A percentile compares a stretch with the other conserved stretches of the same genome.
phyloP scores from a whole-genome alignment of 2,888 invertebrate genomes.

The Tethea ocularis region DNA sequence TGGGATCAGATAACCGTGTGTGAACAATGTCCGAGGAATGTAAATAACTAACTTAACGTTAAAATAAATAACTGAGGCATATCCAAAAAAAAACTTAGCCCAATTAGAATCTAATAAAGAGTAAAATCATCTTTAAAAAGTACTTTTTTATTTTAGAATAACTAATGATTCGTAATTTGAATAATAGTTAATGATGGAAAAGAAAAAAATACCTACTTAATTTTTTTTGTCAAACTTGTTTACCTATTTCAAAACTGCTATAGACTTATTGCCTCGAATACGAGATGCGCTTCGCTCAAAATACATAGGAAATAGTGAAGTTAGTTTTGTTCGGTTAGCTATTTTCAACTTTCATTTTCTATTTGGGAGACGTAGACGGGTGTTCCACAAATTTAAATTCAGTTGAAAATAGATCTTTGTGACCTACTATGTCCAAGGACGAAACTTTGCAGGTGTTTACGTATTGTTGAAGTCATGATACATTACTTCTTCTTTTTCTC shows the following conservation, averaged over 20 bases:
- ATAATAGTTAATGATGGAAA: too few relatives aligned
- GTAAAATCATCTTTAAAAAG: too few relatives aligned
- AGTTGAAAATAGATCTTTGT: slow-evolving; percentile 24
- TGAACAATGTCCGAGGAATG: too few relatives aligned
- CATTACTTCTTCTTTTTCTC: not conserved
- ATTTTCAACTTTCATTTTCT: slow-evolving; percentile 26
- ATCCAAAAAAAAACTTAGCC: too few relatives aligned
- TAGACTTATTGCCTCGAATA: not conserved
- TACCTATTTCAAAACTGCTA: not conserved
- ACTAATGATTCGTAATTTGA: too few relatives aligned
- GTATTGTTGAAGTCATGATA: not conserved
- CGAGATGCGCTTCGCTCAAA: slow-evolving; percentile 14
- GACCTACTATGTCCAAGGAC: not conserved
- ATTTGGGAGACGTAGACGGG: slow-evolving; percentile 18
- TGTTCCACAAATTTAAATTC: slow-evolving; percentile 28
- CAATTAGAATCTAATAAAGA: too few relatives aligned
- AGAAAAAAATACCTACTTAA: too few relatives aligned
- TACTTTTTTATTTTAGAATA: too few relatives aligned
- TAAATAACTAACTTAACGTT: too few relatives aligned
- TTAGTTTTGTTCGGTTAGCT: slow-evolving; percentile 24
- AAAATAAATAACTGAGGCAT: too few relatives aligned
- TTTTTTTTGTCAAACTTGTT: too few relatives aligned
- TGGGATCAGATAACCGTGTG: too few relatives aligned
- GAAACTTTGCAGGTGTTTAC: not conserved
- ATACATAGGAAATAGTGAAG: slow-evolving; percentile 17